Percentiles rank a stretch among this genome's conserved stretches.
These are phyloP conservation scores for Ephestia elutella DNA, from an alignment of 1,140 invertebrate genomes.

Conservation along the genomic window DNA sequence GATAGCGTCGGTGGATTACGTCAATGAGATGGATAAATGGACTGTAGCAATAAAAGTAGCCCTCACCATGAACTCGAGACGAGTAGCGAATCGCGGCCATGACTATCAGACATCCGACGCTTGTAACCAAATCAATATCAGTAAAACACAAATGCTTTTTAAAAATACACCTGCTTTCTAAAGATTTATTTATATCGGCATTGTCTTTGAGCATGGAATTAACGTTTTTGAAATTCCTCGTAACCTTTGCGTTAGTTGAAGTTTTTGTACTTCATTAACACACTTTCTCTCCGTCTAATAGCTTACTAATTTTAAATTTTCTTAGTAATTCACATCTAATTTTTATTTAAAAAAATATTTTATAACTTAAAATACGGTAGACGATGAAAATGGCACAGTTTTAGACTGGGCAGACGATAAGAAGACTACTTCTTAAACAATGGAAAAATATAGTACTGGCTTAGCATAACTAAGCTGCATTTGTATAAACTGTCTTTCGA, in stretches of 20 bases:
- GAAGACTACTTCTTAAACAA: background rate
- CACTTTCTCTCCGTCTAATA: background rate
- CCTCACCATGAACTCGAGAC: conserved; percentile 58
- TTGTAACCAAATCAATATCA: background rate
- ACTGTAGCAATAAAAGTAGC: conserved; percentile 59
- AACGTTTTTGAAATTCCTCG: conserved; percentile 3
- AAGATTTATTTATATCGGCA: background rate
- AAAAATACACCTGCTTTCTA: background rate
- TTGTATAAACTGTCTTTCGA: background rate
- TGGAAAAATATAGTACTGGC: background rate
- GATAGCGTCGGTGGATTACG: conserved; percentile 48
- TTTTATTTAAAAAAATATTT: background rate
- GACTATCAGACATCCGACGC: background rate
- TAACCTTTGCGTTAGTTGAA: background rate
- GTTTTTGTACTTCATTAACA: background rate
- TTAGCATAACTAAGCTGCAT: background rate
- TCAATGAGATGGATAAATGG: conserved; percentile 63
- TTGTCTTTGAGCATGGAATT: background rate
- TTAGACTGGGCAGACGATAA: background rate
- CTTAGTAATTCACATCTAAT: background rate
- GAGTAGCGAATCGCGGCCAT: conserved; percentile 26
- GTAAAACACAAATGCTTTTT: background rate
- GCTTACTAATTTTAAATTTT: background rate
- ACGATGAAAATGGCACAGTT: background rate
- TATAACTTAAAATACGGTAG: too few species aligned